These are phyloP conservation scores for Deroplatys truncata DNA, from an alignment of 2,888 invertebrate genomes.

Conservation along the genomic window DNA sequence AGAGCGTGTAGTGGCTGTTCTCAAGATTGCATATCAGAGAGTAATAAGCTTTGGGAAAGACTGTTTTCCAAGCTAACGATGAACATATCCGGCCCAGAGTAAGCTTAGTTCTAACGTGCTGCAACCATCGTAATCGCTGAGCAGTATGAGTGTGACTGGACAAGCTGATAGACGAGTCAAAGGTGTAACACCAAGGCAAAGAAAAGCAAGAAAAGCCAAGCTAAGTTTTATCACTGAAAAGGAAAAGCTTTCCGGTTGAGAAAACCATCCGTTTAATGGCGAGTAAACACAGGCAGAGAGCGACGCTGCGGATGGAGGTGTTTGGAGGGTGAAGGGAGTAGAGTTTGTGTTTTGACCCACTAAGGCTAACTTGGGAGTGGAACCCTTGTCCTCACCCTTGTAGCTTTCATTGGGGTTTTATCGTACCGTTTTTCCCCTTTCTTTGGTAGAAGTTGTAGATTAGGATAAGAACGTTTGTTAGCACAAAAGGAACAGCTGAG, in stretches of 20 bases:
- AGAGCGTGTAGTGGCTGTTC: no score
- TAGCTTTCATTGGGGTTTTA: not conserved
- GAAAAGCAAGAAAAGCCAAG: not conserved
- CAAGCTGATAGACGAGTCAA: not conserved
- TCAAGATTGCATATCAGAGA: no score
- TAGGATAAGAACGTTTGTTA: not conserved
- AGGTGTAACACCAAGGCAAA: not conserved
- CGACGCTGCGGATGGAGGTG: not conserved
- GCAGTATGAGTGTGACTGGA: not conserved
- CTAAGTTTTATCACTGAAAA: slow-evolving; percentile 2
- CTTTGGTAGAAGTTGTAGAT: not conserved
- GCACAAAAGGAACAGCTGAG: not conserved
- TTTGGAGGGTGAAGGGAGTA: not conserved
- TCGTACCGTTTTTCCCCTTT: not conserved
- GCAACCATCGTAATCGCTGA: not conserved
- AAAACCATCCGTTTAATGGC: slow-evolving; percentile 8
- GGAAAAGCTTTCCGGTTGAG: slow-evolving; percentile 10
- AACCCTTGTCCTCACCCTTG: not conserved
- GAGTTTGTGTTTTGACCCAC: not conserved
- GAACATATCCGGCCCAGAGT: not conserved
- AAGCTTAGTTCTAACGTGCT: not conserved
- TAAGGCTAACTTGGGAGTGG: not conserved
- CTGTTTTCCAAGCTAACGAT: no score
- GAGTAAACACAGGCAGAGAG: not conserved
- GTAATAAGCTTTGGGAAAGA: no score